phyloP scores from a whole-genome alignment of 2,113 vertebrate genomes.

The Conger conger region DNA sequence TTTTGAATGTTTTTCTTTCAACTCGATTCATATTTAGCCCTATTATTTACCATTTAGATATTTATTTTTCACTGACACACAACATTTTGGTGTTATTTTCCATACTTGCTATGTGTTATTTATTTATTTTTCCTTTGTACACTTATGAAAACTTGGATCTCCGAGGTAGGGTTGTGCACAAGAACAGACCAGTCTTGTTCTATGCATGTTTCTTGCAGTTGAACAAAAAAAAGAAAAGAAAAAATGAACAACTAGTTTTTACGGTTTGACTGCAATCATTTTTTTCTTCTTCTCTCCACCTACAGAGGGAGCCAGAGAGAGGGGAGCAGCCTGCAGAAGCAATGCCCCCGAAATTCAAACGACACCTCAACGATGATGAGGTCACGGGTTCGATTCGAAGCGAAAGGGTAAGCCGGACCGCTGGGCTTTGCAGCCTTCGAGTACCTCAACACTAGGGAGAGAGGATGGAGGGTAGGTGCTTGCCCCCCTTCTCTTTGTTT shows the following conservation, averaged over 20 bases:
- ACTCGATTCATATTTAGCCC: not conserved
- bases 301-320: slow-evolving; percentile 73
- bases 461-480: not conserved
- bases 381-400: slow-evolving; percentile 95
- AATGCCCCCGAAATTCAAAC: slow-evolving; percentile 98
- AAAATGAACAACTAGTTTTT: no score
- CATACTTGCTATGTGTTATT: not conserved
- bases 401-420: slow-evolving; percentile 82
- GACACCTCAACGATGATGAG: slow-evolving; percentile 94
- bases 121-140: not conserved
- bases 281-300: slow-evolving; percentile 23
- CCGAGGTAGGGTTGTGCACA: not conserved
- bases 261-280: not conserved
- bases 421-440: not conserved
- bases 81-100: not conserved
- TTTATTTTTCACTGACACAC: not conserved
- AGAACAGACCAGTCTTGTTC: not conserved
- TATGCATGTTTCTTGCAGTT: not conserved
- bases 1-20: not conserved
- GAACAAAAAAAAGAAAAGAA: no score
- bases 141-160: not conserved
- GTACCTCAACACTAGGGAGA: not conserved
- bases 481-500: slow-evolving; percentile 19
- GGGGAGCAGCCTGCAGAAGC: slow-evolving; percentile 71
- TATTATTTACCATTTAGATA: no score